Conservation (phyloP, 2,888 invertebrate species). For the Polydrusus tereticollis region DNA sequence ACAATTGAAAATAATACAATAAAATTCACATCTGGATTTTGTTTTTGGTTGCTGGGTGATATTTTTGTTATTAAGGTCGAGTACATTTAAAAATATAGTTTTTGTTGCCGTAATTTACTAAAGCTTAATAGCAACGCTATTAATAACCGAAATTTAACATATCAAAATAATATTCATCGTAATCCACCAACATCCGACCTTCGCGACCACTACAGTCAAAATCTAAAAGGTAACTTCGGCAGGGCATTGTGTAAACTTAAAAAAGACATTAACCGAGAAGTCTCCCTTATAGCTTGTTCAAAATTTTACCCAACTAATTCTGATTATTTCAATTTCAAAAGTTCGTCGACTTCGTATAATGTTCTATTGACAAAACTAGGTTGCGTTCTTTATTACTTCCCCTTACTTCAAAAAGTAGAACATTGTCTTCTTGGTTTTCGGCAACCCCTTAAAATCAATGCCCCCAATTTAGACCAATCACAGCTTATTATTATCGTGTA, state of each 20-base stretch:
- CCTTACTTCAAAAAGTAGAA: background rate
- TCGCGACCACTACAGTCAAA: too few relatives aligned
- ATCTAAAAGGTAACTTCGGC: too few relatives aligned
- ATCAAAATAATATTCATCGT: too few relatives aligned
- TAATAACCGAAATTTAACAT: too few relatives aligned
- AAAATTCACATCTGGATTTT: background rate
- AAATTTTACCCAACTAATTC: background rate
- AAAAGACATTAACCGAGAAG: too few relatives aligned
- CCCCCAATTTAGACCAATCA: background rate
- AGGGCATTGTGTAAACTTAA: too few relatives aligned
- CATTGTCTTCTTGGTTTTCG: background rate
- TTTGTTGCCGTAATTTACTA: background rate
- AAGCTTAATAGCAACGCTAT: background rate
- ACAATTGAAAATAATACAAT: background rate
- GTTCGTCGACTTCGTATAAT: background rate
- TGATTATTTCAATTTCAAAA: background rate
- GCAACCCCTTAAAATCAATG: background rate
- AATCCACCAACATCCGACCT: too few relatives aligned
- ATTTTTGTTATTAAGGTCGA: background rate
- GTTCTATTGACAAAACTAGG: background rate
- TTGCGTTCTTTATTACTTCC: background rate
- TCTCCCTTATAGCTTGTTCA: too few relatives aligned
- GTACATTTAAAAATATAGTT: background rate
- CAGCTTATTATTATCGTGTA: background rate
- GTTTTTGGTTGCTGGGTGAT: background rate